These are phyloP conservation scores for Pyrgus malvae DNA, from an alignment of 2,888 invertebrate species.

Conservation along the genomic window DNA sequence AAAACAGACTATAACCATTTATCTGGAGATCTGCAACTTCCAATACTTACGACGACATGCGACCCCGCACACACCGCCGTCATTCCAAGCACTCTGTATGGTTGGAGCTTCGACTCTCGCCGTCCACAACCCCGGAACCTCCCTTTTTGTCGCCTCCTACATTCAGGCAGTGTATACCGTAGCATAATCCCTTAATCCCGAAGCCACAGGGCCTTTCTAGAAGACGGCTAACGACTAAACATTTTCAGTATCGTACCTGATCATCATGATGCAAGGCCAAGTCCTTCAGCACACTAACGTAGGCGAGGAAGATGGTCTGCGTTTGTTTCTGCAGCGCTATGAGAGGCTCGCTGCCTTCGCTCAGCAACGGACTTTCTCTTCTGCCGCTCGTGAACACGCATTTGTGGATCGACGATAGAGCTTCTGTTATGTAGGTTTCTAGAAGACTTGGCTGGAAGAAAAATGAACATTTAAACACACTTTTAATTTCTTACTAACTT, in stretches of 20 bases:
- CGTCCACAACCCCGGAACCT: no score
- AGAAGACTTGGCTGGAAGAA: constrained; percentile 59
- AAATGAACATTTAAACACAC: no score
- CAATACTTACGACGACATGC: no score
- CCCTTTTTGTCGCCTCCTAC: no score
- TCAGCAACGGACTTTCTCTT: constrained; percentile 67
- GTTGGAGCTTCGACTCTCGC: no score
- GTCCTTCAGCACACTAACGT: constrained; percentile 86
- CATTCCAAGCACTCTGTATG: no score
- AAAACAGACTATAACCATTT: no score
- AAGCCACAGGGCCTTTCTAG: background rate
- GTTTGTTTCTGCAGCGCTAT: constrained; percentile 61
- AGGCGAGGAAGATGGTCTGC: constrained; percentile 84
- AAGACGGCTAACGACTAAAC: background rate
- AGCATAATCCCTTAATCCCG: no score
- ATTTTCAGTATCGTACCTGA: constrained; percentile 58
- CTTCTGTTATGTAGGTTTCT: constrained; percentile 62
- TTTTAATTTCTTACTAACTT: no score
- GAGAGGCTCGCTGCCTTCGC: constrained; percentile 57
- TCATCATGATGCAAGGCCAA: constrained; percentile 87
- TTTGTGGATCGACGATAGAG: constrained; percentile 67
- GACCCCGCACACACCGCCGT: no score
- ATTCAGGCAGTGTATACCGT: no score
- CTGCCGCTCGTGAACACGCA: constrained; percentile 64
- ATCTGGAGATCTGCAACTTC: no score